These are phyloP conservation scores for Drosophila infuscata DNA, from an alignment of 2,888 invertebrate genomes.

Conservation along the genomic window DNA sequence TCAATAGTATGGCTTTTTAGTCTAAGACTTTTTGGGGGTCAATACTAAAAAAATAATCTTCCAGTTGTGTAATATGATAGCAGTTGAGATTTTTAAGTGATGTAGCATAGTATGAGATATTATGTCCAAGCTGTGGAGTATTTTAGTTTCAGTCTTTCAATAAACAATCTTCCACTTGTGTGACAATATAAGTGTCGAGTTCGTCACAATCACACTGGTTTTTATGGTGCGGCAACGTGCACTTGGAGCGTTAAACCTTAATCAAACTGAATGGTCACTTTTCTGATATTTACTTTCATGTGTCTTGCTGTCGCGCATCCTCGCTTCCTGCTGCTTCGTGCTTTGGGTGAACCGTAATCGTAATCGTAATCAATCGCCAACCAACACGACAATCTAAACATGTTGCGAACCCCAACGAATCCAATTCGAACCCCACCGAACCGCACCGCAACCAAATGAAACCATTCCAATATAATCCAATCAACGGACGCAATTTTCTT, in stretches of 20 bases:
- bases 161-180: neutral
- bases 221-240: conserved; percentile 52
- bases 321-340: conserved; percentile 25
- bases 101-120: neutral
- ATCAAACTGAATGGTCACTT: conserved; percentile 72
- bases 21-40: neutral
- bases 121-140: neutral
- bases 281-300: conserved; percentile 68
- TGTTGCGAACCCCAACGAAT: conserved; percentile 21
- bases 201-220: conserved; percentile 6
- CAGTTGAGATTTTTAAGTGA: neutral
- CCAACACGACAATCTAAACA: conserved; percentile 54
- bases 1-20: neutral
- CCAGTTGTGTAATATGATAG: neutral
- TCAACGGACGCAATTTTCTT: conserved; percentile 81
- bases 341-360: conserved; percentile 52
- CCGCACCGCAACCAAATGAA: conserved; percentile 23
- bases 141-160: neutral
- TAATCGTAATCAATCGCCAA: conserved; percentile 74
- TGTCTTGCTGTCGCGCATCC: conserved; percentile 40
- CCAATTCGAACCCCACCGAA: conserved; percentile 28
- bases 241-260: conserved; percentile 63
- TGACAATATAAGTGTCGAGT: neutral
- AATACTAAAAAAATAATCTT: neutral
- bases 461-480: conserved; percentile 70